Conservation (phyloP, 2,113 vertebrate species). For the Mobula birostris region DNA sequence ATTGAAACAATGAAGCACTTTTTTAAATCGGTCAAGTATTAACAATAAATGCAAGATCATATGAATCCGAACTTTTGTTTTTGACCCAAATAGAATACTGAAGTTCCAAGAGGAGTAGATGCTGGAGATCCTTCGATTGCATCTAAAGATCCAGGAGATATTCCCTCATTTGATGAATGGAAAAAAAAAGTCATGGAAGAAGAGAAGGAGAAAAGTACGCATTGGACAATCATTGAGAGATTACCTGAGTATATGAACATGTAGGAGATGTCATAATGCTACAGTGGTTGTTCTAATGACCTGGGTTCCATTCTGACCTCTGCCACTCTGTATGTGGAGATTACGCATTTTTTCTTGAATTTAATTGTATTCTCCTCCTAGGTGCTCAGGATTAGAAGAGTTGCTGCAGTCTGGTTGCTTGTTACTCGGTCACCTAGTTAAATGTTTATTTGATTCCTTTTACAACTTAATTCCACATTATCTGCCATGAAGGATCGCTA, state of each 20-base stretch:
- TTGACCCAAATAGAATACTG: slow-evolving; percentile 51
- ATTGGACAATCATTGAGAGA: background rate
- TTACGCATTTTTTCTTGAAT: too few species aligned
- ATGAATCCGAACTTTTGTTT: background rate
- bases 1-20: background rate
- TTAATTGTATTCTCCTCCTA: too few species aligned
- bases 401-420: background rate
- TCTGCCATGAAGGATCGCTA: background rate
- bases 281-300: too few species aligned
- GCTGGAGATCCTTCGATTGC: slow-evolving; percentile 67
- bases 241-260: background rate
- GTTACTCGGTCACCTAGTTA: background rate
- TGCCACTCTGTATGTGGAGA: too few species aligned
- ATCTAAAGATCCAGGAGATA: slow-evolving; percentile 81
- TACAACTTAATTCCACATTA: background rate
- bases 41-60: background rate
- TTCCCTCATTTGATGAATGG: slow-evolving; percentile 98
- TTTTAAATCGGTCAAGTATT: background rate
- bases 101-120: slow-evolving; percentile 59
- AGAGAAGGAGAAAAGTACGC: slow-evolving; percentile 96
- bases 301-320: too few species aligned
- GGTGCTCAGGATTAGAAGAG: background rate
- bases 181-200: slow-evolving; percentile 98
- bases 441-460: background rate
- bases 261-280: too few species aligned